Evolutionary conservation across 2,797 vertebrate species (phyloP).

Genomic region (Tauraco hartlaubi): DNA sequence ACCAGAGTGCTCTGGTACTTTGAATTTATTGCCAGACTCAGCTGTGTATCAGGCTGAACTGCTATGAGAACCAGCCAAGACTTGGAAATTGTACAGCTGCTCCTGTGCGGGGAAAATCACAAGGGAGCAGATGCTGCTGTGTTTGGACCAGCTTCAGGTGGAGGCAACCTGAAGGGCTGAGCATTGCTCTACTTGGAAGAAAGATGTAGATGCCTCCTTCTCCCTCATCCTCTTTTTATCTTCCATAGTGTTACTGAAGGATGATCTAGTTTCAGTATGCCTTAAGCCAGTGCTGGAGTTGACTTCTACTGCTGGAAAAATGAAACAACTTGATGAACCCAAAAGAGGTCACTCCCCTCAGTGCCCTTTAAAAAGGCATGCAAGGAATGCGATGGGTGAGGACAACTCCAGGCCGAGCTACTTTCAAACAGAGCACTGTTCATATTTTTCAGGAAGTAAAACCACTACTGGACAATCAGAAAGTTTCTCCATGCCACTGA

Average conservation of each 20-base stretch:
- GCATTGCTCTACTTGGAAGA: neutral
- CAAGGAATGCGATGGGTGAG: accelerated
- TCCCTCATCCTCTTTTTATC: neutral
- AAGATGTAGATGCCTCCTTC: neutral
- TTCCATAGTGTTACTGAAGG: neutral
- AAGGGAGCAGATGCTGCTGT: neutral
- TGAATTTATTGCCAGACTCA: neutral
- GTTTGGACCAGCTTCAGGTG: neutral
- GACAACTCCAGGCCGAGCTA: neutral
- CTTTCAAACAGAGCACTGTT: neutral
- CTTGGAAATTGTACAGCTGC: neutral
- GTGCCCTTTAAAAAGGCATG: neutral
- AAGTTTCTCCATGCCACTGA: neutral
- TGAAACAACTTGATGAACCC: neutral
- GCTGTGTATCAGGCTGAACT: neutral
- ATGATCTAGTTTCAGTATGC: neutral
- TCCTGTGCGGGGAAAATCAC: neutral
- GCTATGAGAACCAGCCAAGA: neutral
- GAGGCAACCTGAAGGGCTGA: neutral
- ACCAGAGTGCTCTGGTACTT: neutral
- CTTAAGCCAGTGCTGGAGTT: neutral
- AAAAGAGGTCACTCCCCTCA: neutral
- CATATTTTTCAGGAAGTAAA: neutral
- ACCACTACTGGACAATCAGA: neutral
- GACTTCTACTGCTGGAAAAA: neutral